phyloP scores from a whole-genome alignment of 2,888 invertebrate genomes.

The Liopterus haemorrhoidalis region DNA sequence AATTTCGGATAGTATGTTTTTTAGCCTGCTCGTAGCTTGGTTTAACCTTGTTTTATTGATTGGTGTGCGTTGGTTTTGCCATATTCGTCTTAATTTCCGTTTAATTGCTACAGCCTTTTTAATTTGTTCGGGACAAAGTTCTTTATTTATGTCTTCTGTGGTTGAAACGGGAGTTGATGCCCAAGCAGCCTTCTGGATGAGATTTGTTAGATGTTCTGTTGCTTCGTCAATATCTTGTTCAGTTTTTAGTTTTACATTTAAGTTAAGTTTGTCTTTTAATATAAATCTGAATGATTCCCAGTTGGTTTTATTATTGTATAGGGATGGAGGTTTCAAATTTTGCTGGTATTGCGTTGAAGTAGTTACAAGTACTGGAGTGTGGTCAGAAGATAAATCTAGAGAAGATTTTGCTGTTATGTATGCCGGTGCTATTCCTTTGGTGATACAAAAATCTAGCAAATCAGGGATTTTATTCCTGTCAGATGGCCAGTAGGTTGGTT shows the following conservation, averaged over 20 bases:
- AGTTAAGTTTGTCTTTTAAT: slow-evolving; percentile 5
- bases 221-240: slow-evolving; percentile 6
- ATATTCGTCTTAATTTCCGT: slow-evolving; percentile 9
- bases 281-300: slow-evolving; percentile 3
- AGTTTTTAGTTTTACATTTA: not conserved
- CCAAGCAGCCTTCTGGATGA: slow-evolving; percentile 14
- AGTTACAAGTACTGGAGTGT: slow-evolving; percentile 10
- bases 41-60: slow-evolving; percentile 16
- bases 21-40: slow-evolving; percentile 11
- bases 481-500: too few species aligned
- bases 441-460: too few species aligned
- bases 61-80: slow-evolving; percentile 18
- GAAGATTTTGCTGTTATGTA: too few species aligned
- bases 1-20: slow-evolving; percentile 10
- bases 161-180: slow-evolving; percentile 14
- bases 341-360: too few species aligned
- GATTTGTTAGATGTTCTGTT: slow-evolving; percentile 7
- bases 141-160: slow-evolving; percentile 6
- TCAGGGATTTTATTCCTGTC: too few species aligned
- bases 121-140: too few species aligned
- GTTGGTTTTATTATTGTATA: slow-evolving; percentile 5
- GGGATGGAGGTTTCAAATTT: slow-evolving; percentile 4
- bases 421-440: too few species aligned
- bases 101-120: slow-evolving; percentile 16
- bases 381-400: too few species aligned